Evolutionary conservation across 2,113 vertebrate genomes (phyloP).

Genomic region (Herpetotheres cachinnans): DNA sequence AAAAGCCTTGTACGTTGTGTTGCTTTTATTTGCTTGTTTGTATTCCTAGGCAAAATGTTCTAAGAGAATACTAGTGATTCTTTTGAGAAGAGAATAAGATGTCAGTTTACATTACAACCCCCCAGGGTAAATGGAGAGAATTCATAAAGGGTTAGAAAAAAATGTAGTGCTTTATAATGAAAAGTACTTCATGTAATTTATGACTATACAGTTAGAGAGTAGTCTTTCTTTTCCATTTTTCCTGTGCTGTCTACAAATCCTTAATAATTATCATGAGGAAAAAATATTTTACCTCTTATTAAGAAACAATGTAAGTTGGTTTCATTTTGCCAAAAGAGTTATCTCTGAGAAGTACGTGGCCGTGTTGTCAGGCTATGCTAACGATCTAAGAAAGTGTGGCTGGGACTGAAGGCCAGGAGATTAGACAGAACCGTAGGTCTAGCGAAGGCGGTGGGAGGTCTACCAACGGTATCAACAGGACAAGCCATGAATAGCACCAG

Average conservation of each 20-base stretch:
- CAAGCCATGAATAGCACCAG: not conserved
- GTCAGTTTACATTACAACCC: conserved; percentile 75
- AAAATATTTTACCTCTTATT: conserved; percentile 51
- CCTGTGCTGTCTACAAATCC: conserved; percentile 7
- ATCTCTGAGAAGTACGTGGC: not conserved
- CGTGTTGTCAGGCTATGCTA: not conserved
- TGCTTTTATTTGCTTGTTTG: conserved; percentile 46
- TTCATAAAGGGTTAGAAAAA: conserved; percentile 72
- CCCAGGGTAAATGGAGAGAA: conserved; percentile 68
- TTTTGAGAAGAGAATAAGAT: conserved; percentile 74
- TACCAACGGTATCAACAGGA: not conserved
- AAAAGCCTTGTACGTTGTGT: not conserved
- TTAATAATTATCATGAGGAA: conserved; percentile 56
- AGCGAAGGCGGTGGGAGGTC: not conserved
- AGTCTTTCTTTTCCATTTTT: conserved; percentile 60
- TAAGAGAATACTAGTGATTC: conserved; percentile 54
- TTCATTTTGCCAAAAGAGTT: not conserved
- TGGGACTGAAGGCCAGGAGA: not conserved
- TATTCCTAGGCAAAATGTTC: conserved; percentile 27
- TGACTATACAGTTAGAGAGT: conserved; percentile 52
- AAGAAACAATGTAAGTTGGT: conserved; percentile 49
- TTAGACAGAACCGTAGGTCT: not conserved
- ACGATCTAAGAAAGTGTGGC: rapidly evolving
- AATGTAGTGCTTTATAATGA: conserved; percentile 73
- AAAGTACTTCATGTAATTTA: conserved; percentile 76